Conservation (phyloP, 1,140 invertebrate genomes). For the Drosophila athabasca region DNA sequence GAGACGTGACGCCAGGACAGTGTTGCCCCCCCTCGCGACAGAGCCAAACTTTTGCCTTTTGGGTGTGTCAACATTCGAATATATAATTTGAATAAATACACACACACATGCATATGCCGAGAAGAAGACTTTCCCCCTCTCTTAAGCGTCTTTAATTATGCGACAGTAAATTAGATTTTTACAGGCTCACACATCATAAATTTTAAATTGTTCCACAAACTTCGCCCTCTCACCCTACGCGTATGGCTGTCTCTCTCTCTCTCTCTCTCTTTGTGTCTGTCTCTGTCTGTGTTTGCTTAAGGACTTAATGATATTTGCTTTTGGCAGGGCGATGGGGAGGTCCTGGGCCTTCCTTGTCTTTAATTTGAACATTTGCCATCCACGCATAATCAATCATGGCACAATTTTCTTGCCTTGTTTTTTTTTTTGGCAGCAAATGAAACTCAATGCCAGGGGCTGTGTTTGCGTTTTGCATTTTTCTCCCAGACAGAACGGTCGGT, state of each 20-base stretch:
- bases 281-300: constrained; percentile 44
- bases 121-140: too few species aligned
- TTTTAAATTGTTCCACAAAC: constrained; percentile 73
- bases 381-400: constrained; percentile 75
- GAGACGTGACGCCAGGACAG: constrained; percentile 32
- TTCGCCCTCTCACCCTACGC: constrained; percentile 13
- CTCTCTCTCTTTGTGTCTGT: constrained; percentile 9
- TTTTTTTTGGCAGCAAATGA: constrained; percentile 50
- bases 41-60: constrained; percentile 11
- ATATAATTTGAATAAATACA: constrained; percentile 60
- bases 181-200: constrained; percentile 80
- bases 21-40: neutral
- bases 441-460: constrained; percentile 55
- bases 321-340: neutral
- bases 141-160: constrained; percentile 66
- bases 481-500: constrained; percentile 7
- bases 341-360: constrained; percentile 45
- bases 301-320: constrained; percentile 76
- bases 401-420: constrained; percentile 31
- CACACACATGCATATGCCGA: constrained; percentile 9
- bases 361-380: constrained; percentile 74
- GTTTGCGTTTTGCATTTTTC: constrained; percentile 39
- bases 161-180: constrained; percentile 79
- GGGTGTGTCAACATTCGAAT: constrained; percentile 48
- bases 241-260: constrained; percentile 4